phyloP scores from a whole-genome alignment of 2,113 vertebrate genomes.

The Bolborhynchus lineola region DNA sequence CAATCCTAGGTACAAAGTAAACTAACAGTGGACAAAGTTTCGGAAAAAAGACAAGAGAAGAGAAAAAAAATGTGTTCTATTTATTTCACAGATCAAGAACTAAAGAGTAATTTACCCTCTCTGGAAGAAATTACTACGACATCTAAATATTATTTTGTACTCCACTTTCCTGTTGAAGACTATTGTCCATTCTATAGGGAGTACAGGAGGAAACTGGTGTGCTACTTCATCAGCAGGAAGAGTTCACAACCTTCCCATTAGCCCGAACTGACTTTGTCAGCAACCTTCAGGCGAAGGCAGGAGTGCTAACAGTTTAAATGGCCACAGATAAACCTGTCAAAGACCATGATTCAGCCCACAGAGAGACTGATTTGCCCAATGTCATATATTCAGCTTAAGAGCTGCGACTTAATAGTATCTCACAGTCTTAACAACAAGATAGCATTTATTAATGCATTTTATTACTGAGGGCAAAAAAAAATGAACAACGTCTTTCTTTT shows the following conservation, averaged over 20 bases:
- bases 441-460: background rate
- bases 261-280: background rate
- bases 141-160: background rate
- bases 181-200: background rate
- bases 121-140: background rate
- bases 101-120: background rate
- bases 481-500: background rate
- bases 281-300: constrained; percentile 31
- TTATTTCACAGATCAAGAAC: background rate
- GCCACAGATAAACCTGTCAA: constrained; percentile 26
- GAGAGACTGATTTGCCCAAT: background rate
- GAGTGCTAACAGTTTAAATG: constrained; percentile 15
- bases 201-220: background rate
- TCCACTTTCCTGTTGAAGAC: background rate
- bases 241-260: background rate
- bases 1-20: background rate
- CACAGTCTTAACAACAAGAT: background rate
- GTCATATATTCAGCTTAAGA: background rate
- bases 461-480: background rate
- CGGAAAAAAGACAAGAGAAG: rapidly evolving
- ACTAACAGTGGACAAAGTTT: background rate
- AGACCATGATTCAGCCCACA: background rate
- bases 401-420: background rate
- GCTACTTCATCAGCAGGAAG: background rate
- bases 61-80: background rate